Conservation (phyloP, 37 sponge, comb jelly and placozoan species). For the Geodia barretti region DNA sequence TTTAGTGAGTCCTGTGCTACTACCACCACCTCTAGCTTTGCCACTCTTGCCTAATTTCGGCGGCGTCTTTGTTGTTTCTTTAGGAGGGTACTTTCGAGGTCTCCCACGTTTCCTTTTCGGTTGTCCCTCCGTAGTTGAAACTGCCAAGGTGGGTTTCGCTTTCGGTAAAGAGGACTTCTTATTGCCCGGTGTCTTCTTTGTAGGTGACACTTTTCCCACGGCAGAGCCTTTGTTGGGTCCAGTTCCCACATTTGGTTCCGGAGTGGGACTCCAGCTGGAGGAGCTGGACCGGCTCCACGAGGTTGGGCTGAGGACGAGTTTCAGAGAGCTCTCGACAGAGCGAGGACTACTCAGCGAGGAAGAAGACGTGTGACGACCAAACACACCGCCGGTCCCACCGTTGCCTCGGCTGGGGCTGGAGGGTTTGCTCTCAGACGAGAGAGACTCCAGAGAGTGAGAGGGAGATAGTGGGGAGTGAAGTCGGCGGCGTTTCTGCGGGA, state of each 20-base stretch:
- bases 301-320: slow-evolving; percentile 20
- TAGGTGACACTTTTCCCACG: neutral
- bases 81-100: neutral
- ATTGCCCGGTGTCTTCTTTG: neutral
- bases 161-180: neutral
- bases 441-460: neutral
- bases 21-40: neutral
- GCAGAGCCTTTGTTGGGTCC: neutral
- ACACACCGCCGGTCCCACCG: neutral
- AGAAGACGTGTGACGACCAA: too few species aligned
- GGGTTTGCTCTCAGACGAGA: neutral
- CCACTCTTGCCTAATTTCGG: neutral
- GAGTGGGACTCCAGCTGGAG: neutral
- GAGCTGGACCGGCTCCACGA: slow-evolving; percentile 16
- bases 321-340: slow-evolving; percentile 1
- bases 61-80: neutral
- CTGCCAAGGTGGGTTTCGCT: neutral
- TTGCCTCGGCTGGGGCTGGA: neutral
- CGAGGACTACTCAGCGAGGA: slow-evolving; percentile 1
- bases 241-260: too few species aligned
- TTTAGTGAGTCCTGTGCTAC: too few species aligned
- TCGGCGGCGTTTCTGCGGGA: neutral
- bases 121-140: neutral
- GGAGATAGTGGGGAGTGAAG: neutral
- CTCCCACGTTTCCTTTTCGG: neutral